Evolutionary conservation across 2,797 vertebrate genomes (phyloP).

Genomic region (Florisuga fusca): DNA sequence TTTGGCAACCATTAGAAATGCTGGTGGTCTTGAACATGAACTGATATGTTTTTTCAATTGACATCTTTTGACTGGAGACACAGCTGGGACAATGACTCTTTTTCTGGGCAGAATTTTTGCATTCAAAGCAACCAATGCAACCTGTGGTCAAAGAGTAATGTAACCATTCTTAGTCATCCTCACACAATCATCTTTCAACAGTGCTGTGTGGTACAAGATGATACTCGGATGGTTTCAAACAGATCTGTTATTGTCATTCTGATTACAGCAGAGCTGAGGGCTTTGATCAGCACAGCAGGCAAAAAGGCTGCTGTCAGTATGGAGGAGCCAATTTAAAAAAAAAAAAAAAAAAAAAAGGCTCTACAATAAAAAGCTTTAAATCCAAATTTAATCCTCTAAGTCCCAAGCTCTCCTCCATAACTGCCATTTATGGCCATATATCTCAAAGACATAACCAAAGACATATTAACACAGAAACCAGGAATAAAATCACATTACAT

Average conservation of each 20-base stretch:
- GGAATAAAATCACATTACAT: background rate
- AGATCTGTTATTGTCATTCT: background rate
- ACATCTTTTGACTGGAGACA: background rate
- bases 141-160: background rate
- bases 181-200: slow-evolving; percentile 2
- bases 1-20: background rate
- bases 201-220: background rate
- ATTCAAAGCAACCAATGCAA: slow-evolving; percentile 31
- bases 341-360: background rate
- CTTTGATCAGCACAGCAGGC: background rate
- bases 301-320: background rate
- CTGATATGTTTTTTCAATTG: background rate
- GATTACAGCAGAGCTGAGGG: background rate
- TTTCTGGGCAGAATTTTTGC: slow-evolving; percentile 33
- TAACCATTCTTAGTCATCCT: background rate
- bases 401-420: background rate
- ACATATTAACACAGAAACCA: background rate
- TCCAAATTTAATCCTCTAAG: background rate
- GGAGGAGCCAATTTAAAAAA: background rate
- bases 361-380: slow-evolving; percentile 1
- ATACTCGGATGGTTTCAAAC: slow-evolving; percentile 5
- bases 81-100: background rate
- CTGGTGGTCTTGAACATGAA: slow-evolving; percentile 22
- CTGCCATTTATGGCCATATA: background rate
- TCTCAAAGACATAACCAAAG: background rate